Percentiles rank a stretch among this genome's conserved stretches.
Evolutionary conservation across 1,140 invertebrate species (phyloP).

Genomic region (Caerostris extrusa): DNA sequence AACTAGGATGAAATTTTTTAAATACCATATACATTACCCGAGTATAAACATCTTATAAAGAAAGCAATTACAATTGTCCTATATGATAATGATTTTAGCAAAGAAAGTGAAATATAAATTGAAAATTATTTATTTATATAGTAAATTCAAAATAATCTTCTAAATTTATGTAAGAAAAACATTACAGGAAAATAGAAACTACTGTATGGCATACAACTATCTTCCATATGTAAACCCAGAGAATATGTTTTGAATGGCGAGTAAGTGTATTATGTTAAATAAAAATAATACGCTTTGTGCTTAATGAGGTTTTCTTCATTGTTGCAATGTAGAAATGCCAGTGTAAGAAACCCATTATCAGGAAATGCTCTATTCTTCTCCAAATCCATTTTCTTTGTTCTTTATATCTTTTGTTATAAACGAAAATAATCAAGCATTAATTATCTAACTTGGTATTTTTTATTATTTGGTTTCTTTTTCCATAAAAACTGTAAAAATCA

Average conservation of each 20-base stretch:
- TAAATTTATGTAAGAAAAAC: too few relatives aligned
- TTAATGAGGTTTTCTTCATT: constrained; percentile 11
- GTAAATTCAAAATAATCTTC: too few relatives aligned
- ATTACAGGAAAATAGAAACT: neutral
- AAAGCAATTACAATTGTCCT: too few relatives aligned
- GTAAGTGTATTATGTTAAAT: neutral
- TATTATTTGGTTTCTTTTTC: too few relatives aligned
- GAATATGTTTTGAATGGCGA: neutral
- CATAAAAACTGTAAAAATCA: too few relatives aligned
- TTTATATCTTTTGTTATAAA: neutral
- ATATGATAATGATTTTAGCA: too few relatives aligned
- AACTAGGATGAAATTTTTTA: too few relatives aligned
- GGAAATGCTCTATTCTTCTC: constrained; percentile 11
- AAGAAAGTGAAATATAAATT: too few relatives aligned
- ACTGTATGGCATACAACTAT: neutral
- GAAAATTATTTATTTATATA: too few relatives aligned
- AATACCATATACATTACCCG: too few relatives aligned
- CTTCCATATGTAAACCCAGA: neutral
- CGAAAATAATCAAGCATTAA: constrained; percentile 6
- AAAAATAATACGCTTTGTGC: constrained; percentile 2
- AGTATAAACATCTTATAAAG: too few relatives aligned
- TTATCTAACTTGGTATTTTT: neutral
- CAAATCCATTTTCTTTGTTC: constrained; percentile 1
- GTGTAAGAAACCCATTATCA: neutral
- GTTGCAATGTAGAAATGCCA: neutral